Conservation (phyloP, 2,113 vertebrate genomes). For the Chauna torquata region DNA sequence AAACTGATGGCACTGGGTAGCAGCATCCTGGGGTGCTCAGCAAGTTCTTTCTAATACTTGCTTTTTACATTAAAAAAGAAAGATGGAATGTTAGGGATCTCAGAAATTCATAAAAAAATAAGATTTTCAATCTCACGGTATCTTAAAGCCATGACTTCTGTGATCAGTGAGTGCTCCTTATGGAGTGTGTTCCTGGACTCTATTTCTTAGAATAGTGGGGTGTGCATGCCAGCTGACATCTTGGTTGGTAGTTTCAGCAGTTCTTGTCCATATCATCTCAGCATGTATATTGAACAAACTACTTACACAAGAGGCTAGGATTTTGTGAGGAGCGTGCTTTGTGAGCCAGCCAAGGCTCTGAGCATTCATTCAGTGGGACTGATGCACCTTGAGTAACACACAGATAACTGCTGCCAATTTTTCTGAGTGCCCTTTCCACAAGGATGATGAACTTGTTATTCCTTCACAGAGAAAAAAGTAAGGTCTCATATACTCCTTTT, state of each 20-base stretch:
- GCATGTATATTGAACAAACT: neutral
- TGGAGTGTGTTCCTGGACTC: neutral
- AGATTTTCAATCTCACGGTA: neutral
- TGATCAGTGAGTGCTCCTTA: neutral
- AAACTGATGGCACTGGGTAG: neutral
- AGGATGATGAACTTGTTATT: neutral
- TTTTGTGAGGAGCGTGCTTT: neutral
- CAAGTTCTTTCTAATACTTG: neutral
- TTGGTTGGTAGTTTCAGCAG: neutral
- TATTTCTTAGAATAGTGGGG: neutral
- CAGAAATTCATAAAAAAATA: neutral
- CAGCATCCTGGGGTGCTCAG: neutral
- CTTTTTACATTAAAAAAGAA: neutral
- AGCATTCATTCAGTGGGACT: neutral
- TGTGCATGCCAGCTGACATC: neutral
- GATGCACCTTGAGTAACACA: neutral
- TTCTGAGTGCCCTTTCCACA: constrained; percentile 22
- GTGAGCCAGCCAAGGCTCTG: neutral
- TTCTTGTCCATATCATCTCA: neutral
- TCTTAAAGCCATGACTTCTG: neutral
- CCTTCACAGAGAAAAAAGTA: neutral
- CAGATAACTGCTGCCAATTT: neutral
- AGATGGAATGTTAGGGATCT: neutral
- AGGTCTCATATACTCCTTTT: neutral
- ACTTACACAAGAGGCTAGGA: neutral